Conservation (phyloP, 2,888 invertebrate species). For the Dastarcus helophoroides region DNA sequence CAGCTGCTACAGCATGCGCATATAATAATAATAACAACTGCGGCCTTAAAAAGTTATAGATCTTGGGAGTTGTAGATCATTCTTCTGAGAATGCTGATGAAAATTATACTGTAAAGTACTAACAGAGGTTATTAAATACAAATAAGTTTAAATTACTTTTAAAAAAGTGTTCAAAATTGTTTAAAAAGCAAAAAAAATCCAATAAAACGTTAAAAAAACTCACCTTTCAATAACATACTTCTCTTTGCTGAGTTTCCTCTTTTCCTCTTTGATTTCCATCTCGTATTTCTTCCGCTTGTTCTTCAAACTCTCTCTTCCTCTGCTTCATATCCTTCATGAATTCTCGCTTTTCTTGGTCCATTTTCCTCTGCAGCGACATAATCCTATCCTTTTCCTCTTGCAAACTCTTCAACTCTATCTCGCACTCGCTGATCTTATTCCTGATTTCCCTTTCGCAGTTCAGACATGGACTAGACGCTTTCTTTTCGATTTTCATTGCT, state of each 20-base stretch:
- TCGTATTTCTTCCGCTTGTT: conserved; percentile 42
- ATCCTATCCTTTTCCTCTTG: conserved; percentile 50
- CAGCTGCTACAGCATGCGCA: too few relatives aligned
- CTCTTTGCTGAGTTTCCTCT: conserved; percentile 51
- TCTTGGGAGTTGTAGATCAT: too few relatives aligned
- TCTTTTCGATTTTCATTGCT: background rate
- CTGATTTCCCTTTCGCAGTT: conserved; percentile 15
- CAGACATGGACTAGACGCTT: conserved; percentile 12
- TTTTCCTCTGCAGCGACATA: conserved; percentile 30
- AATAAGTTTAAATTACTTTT: too few relatives aligned
- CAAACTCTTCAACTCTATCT: conserved; percentile 46
- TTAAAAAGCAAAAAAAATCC: background rate
- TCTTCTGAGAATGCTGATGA: too few relatives aligned
- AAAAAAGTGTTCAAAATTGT: background rate
- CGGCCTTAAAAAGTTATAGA: too few relatives aligned
- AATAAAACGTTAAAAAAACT: too few relatives aligned
- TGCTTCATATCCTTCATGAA: conserved; percentile 42
- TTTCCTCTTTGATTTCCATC: conserved; percentile 53
- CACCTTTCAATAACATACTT: conserved; percentile 39
- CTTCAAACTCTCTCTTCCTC: conserved; percentile 46
- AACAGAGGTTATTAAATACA: too few relatives aligned
- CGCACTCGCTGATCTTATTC: conserved; percentile 13
- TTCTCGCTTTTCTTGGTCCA: conserved; percentile 41
- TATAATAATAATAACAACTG: too few relatives aligned
- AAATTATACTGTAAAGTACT: too few relatives aligned